Percentiles rank a stretch among this genome's conserved stretches.
phyloP scores from a whole-genome alignment of 2,888 invertebrate genomes.

The Apocheima hispidaria region DNA sequence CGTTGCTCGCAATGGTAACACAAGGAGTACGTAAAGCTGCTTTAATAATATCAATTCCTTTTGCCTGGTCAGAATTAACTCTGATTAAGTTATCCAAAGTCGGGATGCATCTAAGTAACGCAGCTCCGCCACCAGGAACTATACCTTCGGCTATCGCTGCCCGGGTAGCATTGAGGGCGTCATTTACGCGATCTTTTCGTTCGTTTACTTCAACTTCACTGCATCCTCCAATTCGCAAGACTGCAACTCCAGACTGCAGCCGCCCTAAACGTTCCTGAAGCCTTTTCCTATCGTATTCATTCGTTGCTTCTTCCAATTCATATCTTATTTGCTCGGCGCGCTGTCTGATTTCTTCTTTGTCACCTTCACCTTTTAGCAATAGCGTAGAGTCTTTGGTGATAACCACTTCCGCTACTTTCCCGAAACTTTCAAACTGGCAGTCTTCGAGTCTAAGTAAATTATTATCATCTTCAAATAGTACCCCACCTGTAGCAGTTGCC shows the following conservation, averaged over 20 bases:
- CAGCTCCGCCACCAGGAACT: constrained; percentile 97
- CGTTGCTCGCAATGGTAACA: constrained; percentile 95
- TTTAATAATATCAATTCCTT: constrained; percentile 92
- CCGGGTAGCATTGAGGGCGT: constrained; percentile 97
- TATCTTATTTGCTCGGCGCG: constrained; percentile 93
- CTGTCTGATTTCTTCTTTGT: constrained; percentile 90
- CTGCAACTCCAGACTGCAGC: constrained; percentile 92
- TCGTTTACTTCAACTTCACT: constrained; percentile 97
- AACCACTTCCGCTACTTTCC: constrained; percentile 94
- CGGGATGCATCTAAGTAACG: constrained; percentile 93
- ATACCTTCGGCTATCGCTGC: constrained; percentile 98
- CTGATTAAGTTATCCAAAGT: constrained; percentile 88
- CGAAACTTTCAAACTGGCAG: constrained; percentile 91
- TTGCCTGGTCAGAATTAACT: constrained; percentile 91
- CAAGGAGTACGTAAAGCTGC: constrained; percentile 95
- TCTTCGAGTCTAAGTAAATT: constrained; percentile 96
- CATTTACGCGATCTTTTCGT: constrained; percentile 97
- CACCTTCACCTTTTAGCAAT: constrained; percentile 89
- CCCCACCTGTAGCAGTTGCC: constrained; percentile 96
- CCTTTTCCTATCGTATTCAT: constrained; percentile 96
- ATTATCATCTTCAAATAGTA: constrained; percentile 97
- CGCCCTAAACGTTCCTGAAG: constrained; percentile 95
- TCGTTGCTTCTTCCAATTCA: constrained; percentile 92
- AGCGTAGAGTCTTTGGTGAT: constrained; percentile 98
- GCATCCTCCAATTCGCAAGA: constrained; percentile 93